phyloP scores from a whole-genome alignment of 2,888 invertebrate species.

The Mycogona germanica region DNA sequence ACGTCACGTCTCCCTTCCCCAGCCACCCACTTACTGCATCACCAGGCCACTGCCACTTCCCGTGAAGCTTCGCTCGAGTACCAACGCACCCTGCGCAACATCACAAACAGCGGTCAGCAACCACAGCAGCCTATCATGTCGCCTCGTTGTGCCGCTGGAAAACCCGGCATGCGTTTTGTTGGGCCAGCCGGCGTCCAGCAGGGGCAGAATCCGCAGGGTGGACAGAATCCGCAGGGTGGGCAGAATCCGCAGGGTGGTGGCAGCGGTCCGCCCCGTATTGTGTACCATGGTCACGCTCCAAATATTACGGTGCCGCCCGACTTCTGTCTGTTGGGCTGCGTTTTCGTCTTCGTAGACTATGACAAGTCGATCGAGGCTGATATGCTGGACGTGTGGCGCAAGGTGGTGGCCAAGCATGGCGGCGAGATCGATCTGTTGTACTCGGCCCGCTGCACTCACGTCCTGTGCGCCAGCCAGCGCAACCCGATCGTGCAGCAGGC shows the following conservation, averaged over 20 bases:
- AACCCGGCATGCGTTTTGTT: background rate
- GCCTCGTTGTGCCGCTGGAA: background rate
- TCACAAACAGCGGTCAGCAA: conserved; percentile 37
- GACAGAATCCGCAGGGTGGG: too few relatives aligned
- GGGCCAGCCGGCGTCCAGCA: conserved; percentile 6
- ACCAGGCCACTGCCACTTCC: background rate
- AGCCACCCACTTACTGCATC: background rate
- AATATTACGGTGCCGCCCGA: conserved; percentile 56
- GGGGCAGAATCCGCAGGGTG: too few relatives aligned
- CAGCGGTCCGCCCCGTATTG: too few relatives aligned
- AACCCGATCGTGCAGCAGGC: conserved; percentile 81
- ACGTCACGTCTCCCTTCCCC: conserved; percentile 4
- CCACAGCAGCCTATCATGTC: conserved; percentile 19
- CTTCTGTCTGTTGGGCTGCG: conserved; percentile 80
- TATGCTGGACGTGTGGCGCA: conserved; percentile 23
- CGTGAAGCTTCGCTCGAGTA: too few relatives aligned
- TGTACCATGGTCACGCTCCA: too few relatives aligned
- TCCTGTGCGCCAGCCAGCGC: conserved; percentile 79
- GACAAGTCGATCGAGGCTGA: conserved; percentile 39
- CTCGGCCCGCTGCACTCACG: conserved; percentile 77
- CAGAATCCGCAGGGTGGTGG: too few relatives aligned
- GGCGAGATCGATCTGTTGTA: conserved; percentile 80
- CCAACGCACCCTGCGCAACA: conserved; percentile 42
- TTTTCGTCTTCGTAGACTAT: conserved; percentile 79
- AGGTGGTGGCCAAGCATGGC: conserved; percentile 54